These are phyloP conservation scores for Nemotelus nigrinus DNA, from an alignment of 2,888 invertebrate species.

Conservation along the genomic window DNA sequence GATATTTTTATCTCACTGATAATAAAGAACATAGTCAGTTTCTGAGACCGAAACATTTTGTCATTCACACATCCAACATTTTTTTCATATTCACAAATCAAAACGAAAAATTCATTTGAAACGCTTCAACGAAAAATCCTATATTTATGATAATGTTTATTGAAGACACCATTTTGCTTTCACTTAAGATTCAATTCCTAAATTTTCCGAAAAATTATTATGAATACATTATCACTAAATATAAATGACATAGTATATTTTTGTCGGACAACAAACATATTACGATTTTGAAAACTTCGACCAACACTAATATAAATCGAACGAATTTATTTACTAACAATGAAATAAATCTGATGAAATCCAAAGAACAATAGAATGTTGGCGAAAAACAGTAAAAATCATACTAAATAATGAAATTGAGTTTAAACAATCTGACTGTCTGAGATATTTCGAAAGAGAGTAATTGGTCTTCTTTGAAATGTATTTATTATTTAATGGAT, in stretches of 20 bases:
- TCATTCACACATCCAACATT: too few species aligned
- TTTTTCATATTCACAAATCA: neutral
- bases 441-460: too few species aligned
- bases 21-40: too few species aligned
- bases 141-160: conserved; percentile 33
- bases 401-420: too few species aligned
- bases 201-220: conserved; percentile 14
- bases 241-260: neutral
- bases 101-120: neutral
- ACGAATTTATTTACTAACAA: conserved; percentile 14
- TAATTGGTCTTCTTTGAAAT: too few species aligned
- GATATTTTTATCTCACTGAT: too few species aligned
- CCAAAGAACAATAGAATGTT: neutral
- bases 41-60: too few species aligned
- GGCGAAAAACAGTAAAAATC: neutral
- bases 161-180: conserved; percentile 26
- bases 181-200: conserved; percentile 24
- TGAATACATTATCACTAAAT: conserved; percentile 18
- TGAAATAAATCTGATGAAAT: conserved; percentile 13
- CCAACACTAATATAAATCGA: conserved; percentile 17
- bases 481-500: too few species aligned
- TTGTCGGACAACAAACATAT: neutral
- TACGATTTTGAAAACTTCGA: conserved; percentile 12
- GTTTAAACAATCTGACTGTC: too few species aligned
- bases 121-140: neutral